Percentiles rank a stretch among this genome's conserved stretches.
These are phyloP conservation scores for Pammene fasciana DNA, from an alignment of 2,888 invertebrate genomes.

Conservation along the genomic window DNA sequence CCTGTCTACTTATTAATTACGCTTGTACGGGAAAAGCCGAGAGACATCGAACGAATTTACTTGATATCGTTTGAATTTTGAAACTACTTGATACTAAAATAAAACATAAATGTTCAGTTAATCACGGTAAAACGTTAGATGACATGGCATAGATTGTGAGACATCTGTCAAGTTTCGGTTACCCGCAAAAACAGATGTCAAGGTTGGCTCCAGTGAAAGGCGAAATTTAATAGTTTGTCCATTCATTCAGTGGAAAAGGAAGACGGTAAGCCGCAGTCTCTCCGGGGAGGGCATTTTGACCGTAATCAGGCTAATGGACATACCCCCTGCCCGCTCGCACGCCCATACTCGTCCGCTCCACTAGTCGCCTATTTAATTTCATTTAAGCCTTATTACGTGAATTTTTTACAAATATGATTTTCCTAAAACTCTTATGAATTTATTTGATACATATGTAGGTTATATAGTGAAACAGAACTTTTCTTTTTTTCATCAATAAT, in stretches of 20 bases:
- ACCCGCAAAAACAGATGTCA: constrained; percentile 24
- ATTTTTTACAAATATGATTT: constrained; percentile 22
- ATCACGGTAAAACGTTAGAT: constrained; percentile 28
- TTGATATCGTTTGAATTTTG: neutral
- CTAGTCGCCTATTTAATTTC: constrained; percentile 62
- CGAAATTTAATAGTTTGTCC: constrained; percentile 53
- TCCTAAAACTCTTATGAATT: neutral
- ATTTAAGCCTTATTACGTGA: constrained; percentile 57
- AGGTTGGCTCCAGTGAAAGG: constrained; percentile 38
- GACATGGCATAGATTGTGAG: constrained; percentile 16
- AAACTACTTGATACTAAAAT: constrained; percentile 11
- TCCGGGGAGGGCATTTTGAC: constrained; percentile 72
- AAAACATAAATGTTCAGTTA: neutral
- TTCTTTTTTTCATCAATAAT: too few species aligned
- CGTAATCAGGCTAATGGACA: constrained; percentile 80
- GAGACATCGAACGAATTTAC: neutral
- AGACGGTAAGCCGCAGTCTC: constrained; percentile 63
- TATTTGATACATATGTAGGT: too few species aligned
- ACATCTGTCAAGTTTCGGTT: constrained; percentile 27
- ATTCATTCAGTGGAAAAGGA: constrained; percentile 57
- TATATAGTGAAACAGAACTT: too few species aligned
- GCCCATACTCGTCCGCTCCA: constrained; percentile 24
- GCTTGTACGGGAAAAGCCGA: neutral
- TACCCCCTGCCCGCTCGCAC: constrained; percentile 69
- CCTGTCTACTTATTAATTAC: constrained; percentile 17